Evolutionary conservation across 1,140 invertebrate genomes (phyloP).

Genomic region (Oppia nitens): DNA sequence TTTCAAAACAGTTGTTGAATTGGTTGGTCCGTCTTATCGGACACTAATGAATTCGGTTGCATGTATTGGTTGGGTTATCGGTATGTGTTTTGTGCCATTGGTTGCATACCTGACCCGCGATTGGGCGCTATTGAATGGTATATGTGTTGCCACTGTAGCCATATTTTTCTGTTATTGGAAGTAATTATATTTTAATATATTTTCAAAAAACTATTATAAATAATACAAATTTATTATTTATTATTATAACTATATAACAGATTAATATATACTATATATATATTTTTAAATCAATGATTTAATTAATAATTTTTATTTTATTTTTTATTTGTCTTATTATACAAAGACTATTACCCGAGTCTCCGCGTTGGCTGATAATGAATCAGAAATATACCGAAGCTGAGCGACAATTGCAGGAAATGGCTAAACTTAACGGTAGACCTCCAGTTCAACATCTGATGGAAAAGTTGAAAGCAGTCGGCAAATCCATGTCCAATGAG

Average conservation of each 20-base stretch:
- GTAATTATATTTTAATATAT: slow-evolving; percentile 16
- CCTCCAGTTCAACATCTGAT: slow-evolving; percentile 18
- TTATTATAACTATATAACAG: neutral
- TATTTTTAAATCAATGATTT: too few relatives aligned
- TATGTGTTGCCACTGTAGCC: slow-evolving; percentile 13
- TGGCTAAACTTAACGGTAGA: slow-evolving; percentile 26
- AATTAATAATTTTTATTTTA: too few relatives aligned
- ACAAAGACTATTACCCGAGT: slow-evolving; percentile 32
- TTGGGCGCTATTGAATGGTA: slow-evolving; percentile 39
- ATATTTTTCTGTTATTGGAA: slow-evolving; percentile 13
- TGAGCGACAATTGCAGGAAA: slow-evolving; percentile 25
- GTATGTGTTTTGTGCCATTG: slow-evolving; percentile 56
- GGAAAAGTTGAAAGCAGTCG: neutral
- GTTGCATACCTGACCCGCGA: slow-evolving; percentile 62
- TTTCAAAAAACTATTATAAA: neutral
- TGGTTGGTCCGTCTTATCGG: neutral
- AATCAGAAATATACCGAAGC: slow-evolving; percentile 29
- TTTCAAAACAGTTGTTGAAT: neutral
- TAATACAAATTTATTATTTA: neutral
- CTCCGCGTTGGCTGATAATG: slow-evolving; percentile 33
- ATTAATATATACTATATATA: neutral
- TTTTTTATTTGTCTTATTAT: too few relatives aligned
- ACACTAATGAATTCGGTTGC: neutral
- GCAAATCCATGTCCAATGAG: neutral
- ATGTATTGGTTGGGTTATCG: slow-evolving; percentile 23